Evolutionary conservation across 2,888 invertebrate genomes (phyloP), one percentile per base, ranked within the genome.

Genomic region (Mantis religiosa): DNA sequence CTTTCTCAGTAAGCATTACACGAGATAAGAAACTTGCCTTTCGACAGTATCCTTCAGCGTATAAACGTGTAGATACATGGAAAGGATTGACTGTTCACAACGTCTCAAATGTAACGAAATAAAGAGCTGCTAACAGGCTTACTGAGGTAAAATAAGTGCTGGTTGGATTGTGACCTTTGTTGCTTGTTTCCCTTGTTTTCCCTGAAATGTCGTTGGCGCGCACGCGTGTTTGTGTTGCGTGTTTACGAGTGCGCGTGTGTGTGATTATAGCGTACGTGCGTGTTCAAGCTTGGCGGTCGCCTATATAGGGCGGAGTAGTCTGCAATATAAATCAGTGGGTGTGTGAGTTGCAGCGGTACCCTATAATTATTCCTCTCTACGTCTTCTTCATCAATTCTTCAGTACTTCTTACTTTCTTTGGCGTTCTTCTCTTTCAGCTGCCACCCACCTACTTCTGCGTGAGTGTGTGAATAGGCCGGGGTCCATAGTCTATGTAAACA

Each of bases 281-380:
- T 87, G 82, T 82, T 86, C 81, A 54, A 30, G 81, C 81, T 15
- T 82, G 87, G 82, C 85, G 54, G 84, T 87, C 87, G 41, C 34
- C 89, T 71, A 87, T 87, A 89, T 84, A 81, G 89, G 89, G 89
- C 88, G 89, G 89, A 88, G 89, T 88, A 88, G 83, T 83, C 88
- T 71, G 82, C 34, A 54, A 88, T 85, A 88, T 89, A 89, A 89
- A 89, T 89, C 89, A 88, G 41, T 85, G 89, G 89, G 89, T 89
- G 88, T 89, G 89, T 83, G 89, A 82, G 83, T 82, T 25, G 41
- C 28, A 71, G 82, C 85, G 85, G 88, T 88, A 86, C 88, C 89
- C 89, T 89, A 71, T 89, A 89, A 89, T 89, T 89, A 88, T 85
- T 87, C 87, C 82, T 30, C 82, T 82, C 54, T 71, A 71, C 54